phyloP scores from a whole-genome alignment of 1,140 invertebrate species.

The Rhyacophila brunnea region DNA sequence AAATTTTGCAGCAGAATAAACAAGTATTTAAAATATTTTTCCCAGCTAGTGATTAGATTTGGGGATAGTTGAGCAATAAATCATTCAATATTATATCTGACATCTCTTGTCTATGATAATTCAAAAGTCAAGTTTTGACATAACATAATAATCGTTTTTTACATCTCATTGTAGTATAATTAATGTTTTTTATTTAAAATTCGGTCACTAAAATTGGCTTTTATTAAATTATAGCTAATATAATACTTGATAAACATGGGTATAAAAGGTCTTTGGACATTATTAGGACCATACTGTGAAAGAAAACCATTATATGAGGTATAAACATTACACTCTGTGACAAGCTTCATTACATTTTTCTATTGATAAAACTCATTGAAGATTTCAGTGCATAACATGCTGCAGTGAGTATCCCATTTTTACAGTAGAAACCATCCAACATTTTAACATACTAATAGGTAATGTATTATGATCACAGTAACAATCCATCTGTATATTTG shows the following conservation, averaged over 20 bases:
- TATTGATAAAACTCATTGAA: not conserved
- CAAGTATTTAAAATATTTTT: not conserved
- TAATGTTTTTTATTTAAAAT: not conserved
- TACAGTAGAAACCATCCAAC: not conserved
- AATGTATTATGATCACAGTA: not conserved
- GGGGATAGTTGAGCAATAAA: not conserved
- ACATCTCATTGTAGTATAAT: not conserved
- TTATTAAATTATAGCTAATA: not conserved
- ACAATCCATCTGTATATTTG: too few relatives aligned
- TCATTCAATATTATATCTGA: not conserved
- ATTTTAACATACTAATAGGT: not conserved
- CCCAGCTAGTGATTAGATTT: not conserved
- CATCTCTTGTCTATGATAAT: not conserved
- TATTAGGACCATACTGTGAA: constrained; percentile 69
- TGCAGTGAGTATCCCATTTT: not conserved
- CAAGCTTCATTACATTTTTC: not conserved
- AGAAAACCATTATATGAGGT: constrained; percentile 70
- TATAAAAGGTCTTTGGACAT: constrained; percentile 76
- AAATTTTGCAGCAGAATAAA: not conserved
- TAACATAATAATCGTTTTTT: not conserved
- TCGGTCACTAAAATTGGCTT: not conserved
- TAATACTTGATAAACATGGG: constrained; percentile 59
- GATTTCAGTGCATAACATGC: not conserved
- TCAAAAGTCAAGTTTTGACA: not conserved
- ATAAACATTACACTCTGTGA: constrained; percentile 8